These are phyloP conservation scores for Chamaedrilus cognettii DNA, from an alignment of 2,888 invertebrate genomes.

Conservation along the genomic window DNA sequence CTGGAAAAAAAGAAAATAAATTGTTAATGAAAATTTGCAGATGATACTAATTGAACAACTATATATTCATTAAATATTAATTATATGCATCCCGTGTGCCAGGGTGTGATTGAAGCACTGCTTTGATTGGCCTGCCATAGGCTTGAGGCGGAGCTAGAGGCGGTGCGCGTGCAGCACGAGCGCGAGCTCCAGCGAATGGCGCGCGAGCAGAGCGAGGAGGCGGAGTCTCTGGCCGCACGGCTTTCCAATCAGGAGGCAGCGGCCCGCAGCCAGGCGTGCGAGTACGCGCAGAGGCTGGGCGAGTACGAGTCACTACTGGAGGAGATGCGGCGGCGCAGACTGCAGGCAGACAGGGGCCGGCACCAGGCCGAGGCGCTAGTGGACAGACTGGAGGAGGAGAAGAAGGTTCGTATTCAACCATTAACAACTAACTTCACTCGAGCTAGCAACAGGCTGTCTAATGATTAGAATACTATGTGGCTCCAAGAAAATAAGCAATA, in stretches of 20 bases:
- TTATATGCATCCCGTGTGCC: too few species aligned
- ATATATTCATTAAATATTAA: too few species aligned
- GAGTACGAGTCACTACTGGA: conserved; percentile 29
- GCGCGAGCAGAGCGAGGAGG: conserved; percentile 46
- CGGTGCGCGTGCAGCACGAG: conserved; percentile 43
- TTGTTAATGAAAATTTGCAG: too few species aligned
- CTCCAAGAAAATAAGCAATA: too few species aligned
- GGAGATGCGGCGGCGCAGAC: conserved; percentile 21
- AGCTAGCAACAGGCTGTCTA: too few species aligned
- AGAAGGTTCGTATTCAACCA: too few species aligned
- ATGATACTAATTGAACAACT: too few species aligned
- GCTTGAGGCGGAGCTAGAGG: conserved; percentile 46
- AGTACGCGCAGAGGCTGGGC: conserved; percentile 47
- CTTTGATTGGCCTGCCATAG: too few species aligned
- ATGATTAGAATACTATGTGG: too few species aligned
- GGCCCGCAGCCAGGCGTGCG: conserved; percentile 40
- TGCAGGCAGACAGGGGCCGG: conserved; percentile 34
- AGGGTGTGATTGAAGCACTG: too few species aligned
- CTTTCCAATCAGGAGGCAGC: conserved; percentile 44
- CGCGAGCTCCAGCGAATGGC: conserved; percentile 46
- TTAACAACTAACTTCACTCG: background rate
- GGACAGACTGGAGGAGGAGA: conserved; percentile 49
- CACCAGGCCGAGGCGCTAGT: conserved; percentile 48
- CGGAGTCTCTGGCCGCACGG: conserved; percentile 44
- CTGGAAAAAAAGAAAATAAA: too few species aligned